phyloP scores from a whole-genome alignment of 2,113 vertebrate species.

The human region GRCh38 chrX:43104001-43104500 shows the following conservation, averaged over 20 bases:
- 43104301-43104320: neutral
- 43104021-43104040: neutral
- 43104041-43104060: conserved; percentile 1
- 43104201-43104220: neutral
- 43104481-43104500: too few species aligned
- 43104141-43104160: neutral
- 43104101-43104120: neutral
- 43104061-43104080: neutral
- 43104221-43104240: neutral
- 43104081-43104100: neutral
- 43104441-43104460: too few species aligned
- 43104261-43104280: neutral
- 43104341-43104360: too few species aligned
- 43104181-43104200: neutral
- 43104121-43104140: neutral
- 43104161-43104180: neutral
- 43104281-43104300: neutral
- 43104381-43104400: too few species aligned
- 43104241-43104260: neutral
- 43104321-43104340: neutral
- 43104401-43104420: too few species aligned
- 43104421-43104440: too few species aligned
- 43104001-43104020: neutral
- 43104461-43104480: too few species aligned
- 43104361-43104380: too few species aligned